Base-by-base conservation (phyloP, 1,140 invertebrate genomes). In the Musca domestica region DNA sequence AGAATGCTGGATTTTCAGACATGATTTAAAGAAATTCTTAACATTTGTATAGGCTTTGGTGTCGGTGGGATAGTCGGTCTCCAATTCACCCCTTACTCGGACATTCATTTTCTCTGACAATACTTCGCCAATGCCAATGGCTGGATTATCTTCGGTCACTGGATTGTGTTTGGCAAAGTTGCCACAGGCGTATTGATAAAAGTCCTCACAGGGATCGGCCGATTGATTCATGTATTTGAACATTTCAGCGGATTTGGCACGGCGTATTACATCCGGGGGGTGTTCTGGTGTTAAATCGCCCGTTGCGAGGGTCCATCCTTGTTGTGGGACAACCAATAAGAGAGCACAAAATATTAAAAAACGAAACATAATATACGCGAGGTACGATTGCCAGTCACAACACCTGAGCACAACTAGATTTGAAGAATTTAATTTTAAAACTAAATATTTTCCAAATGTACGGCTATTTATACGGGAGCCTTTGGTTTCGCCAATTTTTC, bases 151-250 rank as follows among this genome's bases (percentile, higher is more conserved):
- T 5, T 67, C 71, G n/a, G 75, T 41, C 10, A 41, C 75, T 15
- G 74, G 74, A 54, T 73, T 73, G 14, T 77, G 74, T 6, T 58
- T 19, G 2, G 65, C 71, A 79, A 86, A 90, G 19, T 82, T 83
- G 4, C 89, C 88, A 70, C 89, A 90, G 1, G 88, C 84, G 70
- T 88, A 89, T 25, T 83, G 69, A 73, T 92, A 93, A 77, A 92
- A 94, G 75, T 93, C 88, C 30, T 90, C 84, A 70, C 92, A 94
- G 0, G 92, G 91, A 73, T 88, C 81, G 1, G 88, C 85, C 0
- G 66, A 12, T 1, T 14, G 3, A 6, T 74, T 58, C 23, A 80
- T 73, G 20, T 71, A 77, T 56, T 72, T 74, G 5, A 52, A 66
- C 68, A 80, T 80, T 41, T 73, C 76, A 5, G 77, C 77, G 12